Conservation (phyloP, 2,797 vertebrate genomes). For the Carcharodon carcharias region DNA sequence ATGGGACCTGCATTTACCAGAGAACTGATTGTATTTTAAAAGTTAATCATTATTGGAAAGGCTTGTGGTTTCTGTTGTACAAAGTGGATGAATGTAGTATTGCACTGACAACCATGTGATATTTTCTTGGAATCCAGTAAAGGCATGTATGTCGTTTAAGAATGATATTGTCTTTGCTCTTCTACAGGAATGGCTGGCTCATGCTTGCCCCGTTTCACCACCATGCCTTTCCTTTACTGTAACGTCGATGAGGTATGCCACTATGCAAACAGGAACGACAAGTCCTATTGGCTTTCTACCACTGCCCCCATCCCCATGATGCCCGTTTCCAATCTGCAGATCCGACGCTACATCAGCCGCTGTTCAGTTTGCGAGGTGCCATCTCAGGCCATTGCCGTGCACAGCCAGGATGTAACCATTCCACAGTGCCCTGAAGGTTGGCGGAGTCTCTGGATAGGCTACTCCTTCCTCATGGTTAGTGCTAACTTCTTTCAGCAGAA, state of each 20-base stretch:
- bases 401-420: conserved; percentile 86
- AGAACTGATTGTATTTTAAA: not conserved
- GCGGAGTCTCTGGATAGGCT: conserved; percentile 95
- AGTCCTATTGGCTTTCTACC: conserved; percentile 97
- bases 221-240: conserved; percentile 96
- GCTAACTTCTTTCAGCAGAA: not conserved
- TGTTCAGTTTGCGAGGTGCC: conserved; percentile 89
- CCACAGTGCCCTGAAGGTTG: conserved; percentile 80
- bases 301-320: conserved; percentile 92
- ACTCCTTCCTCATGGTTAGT: conserved; percentile 94
- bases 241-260: conserved; percentile 83
- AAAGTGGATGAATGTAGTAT: not conserved
- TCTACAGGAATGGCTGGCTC: conserved; percentile 83
- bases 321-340: conserved; percentile 74
- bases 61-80: not conserved
- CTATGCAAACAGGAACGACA: conserved; percentile 87
- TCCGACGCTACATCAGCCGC: conserved; percentile 82
- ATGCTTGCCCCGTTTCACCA: conserved; percentile 85
- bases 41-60: not conserved
- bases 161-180: not conserved
- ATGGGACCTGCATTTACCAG: not conserved
- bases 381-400: conserved; percentile 81
- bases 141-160: not conserved
- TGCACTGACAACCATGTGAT: no score
- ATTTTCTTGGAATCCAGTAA: no score